Evolutionary conservation across 2,888 invertebrate genomes (phyloP).

Genomic region (Graphium colonna): DNA sequence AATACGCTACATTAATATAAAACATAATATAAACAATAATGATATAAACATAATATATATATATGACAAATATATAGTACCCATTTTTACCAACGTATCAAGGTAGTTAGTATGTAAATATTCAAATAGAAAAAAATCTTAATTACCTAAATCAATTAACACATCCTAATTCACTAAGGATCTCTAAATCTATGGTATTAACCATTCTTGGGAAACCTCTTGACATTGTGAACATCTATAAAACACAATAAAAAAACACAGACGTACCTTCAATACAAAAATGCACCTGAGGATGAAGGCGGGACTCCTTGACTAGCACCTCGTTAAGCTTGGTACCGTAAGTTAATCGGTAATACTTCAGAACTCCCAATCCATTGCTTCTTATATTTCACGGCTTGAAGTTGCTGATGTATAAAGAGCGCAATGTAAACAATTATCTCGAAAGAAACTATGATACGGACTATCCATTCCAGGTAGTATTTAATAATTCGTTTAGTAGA

Average conservation of each 20-base stretch:
- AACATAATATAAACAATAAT: too few relatives aligned
- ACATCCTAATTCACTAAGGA: constrained; percentile 31
- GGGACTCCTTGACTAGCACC: constrained; percentile 76
- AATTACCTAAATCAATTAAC: too few relatives aligned
- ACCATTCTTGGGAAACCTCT: constrained; percentile 68
- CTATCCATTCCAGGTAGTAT: constrained; percentile 71
- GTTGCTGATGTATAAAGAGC: constrained; percentile 13
- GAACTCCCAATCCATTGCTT: constrained; percentile 36
- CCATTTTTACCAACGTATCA: too few relatives aligned
- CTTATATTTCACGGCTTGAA: background rate
- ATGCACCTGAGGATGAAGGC: constrained; percentile 80
- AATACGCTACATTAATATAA: too few relatives aligned
- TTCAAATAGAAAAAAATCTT: too few relatives aligned
- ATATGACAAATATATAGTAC: too few relatives aligned
- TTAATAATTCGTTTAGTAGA: constrained; percentile 77
- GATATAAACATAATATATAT: too few relatives aligned
- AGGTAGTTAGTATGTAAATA: too few relatives aligned
- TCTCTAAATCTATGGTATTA: constrained; percentile 60
- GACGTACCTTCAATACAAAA: constrained; percentile 75
- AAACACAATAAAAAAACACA: constrained; percentile 70
- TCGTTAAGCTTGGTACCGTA: constrained; percentile 45
- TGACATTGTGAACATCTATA: constrained; percentile 66
- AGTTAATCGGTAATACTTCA: constrained; percentile 22
- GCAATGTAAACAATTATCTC: constrained; percentile 37
- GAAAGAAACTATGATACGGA: constrained; percentile 29